Conservation (phyloP, 2,888 invertebrate genomes). For the Meteorus cinctellus region DNA sequence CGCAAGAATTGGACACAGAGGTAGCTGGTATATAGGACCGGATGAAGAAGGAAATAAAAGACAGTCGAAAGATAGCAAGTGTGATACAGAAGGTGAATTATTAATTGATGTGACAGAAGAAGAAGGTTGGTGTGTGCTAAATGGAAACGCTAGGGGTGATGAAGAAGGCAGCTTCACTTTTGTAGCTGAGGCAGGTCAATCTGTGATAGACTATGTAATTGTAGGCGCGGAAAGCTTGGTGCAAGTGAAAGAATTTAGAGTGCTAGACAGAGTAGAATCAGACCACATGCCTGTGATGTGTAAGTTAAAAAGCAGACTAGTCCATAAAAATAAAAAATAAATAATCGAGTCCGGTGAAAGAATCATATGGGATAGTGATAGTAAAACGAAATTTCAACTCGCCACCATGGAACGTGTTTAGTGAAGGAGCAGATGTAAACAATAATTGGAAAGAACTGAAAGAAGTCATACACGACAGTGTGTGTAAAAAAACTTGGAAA, state of each 20-base stretch:
- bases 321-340: not conserved
- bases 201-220: slow-evolving; percentile 42
- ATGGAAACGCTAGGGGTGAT: slow-evolving; percentile 41
- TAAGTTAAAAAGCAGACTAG: not conserved
- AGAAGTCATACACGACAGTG: not conserved
- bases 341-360: slow-evolving; percentile 19
- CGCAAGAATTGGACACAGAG: slow-evolving; percentile 38
- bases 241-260: slow-evolving; percentile 13
- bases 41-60: slow-evolving; percentile 5
- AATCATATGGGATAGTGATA: slow-evolving; percentile 8
- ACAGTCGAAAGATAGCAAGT: slow-evolving; percentile 42
- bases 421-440: not conserved
- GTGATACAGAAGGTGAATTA: slow-evolving; percentile 38
- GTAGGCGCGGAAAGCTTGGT: slow-evolving; percentile 8
- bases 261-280: slow-evolving; percentile 16
- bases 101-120: slow-evolving; percentile 27
- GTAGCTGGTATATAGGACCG: not conserved
- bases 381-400: not conserved
- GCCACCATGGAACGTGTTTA: not conserved
- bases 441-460: slow-evolving; percentile 15
- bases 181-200: slow-evolving; percentile 23
- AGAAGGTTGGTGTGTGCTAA: slow-evolving; percentile 44
- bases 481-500: not conserved
- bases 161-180: slow-evolving; percentile 45
- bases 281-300: slow-evolving; percentile 25